Evolutionary conservation across 2,888 invertebrate species (phyloP), one percentile per base, ranked within the genome.

Genomic region (Monopis laevigella): DNA sequence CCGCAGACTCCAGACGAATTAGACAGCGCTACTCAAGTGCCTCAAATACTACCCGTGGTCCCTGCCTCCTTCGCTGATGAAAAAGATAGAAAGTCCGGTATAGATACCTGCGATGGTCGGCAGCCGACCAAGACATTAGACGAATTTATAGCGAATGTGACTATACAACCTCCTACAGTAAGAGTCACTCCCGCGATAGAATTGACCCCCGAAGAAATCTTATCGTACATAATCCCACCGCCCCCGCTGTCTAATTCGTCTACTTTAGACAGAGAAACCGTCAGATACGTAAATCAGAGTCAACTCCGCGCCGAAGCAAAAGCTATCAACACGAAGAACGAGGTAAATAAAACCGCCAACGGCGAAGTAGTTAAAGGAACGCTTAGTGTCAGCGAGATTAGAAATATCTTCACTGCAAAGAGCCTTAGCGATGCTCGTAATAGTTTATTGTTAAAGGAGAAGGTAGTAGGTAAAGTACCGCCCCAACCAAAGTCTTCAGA

Each of bases 1-100:
- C 93, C 93, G 1, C 88, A 88, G 58, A 92, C 92, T 13, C 92
- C 92, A 2, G 91, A 92, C 59, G 90, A 91, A 65, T 66, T 90
- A 62, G 90, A 91, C 62, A 81, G 84, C 65, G 84, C 87, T 47
- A 73, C 82, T 47, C 80, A 82, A 58, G 82, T 87, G 67, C 85
- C 89, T 54, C 85, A 87, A 51, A 84, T 89, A 50, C 74, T 90
- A 50, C 89, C 88, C 54, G 78, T 86, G 42, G 89, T 91, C 17
- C 92, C 92, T 7, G 84, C 86, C 8, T 89, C 88, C 2, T 92
- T 92, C 54, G 90, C 88, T 12, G 91, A 92, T 59, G 85, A 85
- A 21, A 68, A 67, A 45, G 64, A 59, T 47, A 11, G 7, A 24
- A 36, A 21, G 39, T 19, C 55, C 58, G 55, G 54, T 16, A 14